Evolutionary conservation across 1,140 invertebrate genomes (phyloP).

Genomic region (Drosophila carrolli): DNA sequence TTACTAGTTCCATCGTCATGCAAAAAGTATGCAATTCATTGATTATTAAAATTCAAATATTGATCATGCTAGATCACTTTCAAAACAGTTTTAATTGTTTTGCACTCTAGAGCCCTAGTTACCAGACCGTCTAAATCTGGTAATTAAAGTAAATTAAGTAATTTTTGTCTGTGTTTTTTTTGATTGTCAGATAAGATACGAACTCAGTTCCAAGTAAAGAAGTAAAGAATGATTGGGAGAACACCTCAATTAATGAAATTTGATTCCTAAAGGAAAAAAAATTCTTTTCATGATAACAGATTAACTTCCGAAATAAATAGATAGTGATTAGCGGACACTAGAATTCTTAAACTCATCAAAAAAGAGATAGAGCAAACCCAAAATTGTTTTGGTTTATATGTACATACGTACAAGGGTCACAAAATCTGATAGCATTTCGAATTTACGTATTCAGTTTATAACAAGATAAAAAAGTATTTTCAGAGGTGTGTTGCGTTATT

Average conservation of each 20-base stretch:
- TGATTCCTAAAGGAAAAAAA: too few relatives aligned
- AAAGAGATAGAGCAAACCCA: background rate
- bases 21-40: background rate
- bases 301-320: background rate
- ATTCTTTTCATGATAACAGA: background rate
- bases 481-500: background rate
- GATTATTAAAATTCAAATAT: background rate
- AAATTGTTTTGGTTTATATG: background rate
- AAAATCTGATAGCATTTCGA: constrained; percentile 2
- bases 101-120: background rate
- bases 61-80: background rate
- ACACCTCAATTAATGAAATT: background rate
- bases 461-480: constrained; percentile 4
- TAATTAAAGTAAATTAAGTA: constrained; percentile 22
- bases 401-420: background rate
- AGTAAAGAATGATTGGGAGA: background rate
- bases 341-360: background rate
- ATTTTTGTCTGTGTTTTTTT: constrained; percentile 1
- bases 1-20: too few relatives aligned
- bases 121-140: background rate
- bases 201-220: background rate
- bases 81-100: background rate
- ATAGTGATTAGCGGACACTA: background rate
- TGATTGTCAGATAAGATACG: constrained; percentile 30
- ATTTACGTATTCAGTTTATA: background rate